Percentiles rank a stretch among this genome's conserved stretches.
These are phyloP conservation scores for Epicauta chinensis DNA, from an alignment of 1,140 invertebrate species.

Conservation along the genomic window DNA sequence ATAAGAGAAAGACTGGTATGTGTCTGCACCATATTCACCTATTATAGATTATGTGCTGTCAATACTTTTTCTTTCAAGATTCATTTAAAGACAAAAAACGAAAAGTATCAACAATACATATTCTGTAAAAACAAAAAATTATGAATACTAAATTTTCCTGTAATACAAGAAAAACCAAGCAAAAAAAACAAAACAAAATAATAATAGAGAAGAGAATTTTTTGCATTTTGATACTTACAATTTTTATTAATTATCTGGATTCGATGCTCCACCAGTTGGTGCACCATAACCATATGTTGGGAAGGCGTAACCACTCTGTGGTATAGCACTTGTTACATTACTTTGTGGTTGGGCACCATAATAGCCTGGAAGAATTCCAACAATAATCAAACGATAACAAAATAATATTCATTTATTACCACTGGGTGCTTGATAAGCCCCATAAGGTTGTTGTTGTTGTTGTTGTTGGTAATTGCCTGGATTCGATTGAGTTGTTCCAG, in stretches of 20 bases:
- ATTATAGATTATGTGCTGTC: conserved; percentile 8
- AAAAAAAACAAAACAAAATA: conserved; percentile 5
- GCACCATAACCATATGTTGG: conserved; percentile 35
- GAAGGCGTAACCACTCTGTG: conserved; percentile 36
- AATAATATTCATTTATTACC: conserved; percentile 22
- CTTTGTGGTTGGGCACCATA: conserved; percentile 36
- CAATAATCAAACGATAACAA: background rate
- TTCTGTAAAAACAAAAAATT: conserved; percentile 14
- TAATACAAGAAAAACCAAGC: conserved; percentile 7
- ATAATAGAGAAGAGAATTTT: conserved; percentile 11
- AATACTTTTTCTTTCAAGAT: background rate
- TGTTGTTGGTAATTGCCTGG: too few species aligned
- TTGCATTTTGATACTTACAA: conserved; percentile 14
- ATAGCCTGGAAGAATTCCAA: conserved; percentile 24
- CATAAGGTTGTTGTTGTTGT: conserved; percentile 33
- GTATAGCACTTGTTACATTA: conserved; percentile 27
- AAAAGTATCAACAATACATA: too few species aligned
- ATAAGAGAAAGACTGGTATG: conserved; percentile 12
- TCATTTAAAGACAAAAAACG: too few species aligned
- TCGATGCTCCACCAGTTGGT: conserved; percentile 17
- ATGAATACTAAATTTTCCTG: conserved; percentile 1
- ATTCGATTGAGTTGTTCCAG: conserved; percentile 19
- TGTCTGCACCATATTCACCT: conserved; percentile 8
- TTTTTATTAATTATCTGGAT: conserved; percentile 24
- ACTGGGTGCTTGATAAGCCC: conserved; percentile 32